phyloP scores from a whole-genome alignment of 2,797 vertebrate genomes.

The Chelon auratus region DNA sequence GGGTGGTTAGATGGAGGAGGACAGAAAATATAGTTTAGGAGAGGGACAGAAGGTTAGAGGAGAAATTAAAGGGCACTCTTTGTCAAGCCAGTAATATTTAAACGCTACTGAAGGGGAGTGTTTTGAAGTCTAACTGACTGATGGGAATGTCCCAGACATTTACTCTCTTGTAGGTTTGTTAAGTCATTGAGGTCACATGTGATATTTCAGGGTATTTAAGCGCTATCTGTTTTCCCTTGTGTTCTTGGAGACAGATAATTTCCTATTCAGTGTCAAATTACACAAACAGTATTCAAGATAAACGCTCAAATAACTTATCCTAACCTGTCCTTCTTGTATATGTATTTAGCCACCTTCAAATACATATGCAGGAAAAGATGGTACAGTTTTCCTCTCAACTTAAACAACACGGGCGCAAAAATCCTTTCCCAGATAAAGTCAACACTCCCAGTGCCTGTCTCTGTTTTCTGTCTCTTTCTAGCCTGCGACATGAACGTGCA shows the following conservation, averaged over 20 bases:
- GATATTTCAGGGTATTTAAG: too few species aligned
- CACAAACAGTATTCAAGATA: not conserved
- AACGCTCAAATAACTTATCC: constrained; percentile 1
- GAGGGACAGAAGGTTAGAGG: constrained; percentile 12
- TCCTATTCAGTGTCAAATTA: not conserved
- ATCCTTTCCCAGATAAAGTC: constrained; percentile 5
- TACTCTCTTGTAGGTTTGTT: too few species aligned
- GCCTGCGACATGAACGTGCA: constrained; percentile 99
- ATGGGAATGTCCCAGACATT: too few species aligned
- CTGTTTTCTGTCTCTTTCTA: constrained; percentile 66
- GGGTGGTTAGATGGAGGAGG: constrained; percentile 14
- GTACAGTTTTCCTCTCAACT: not conserved
- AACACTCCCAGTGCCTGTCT: constrained; percentile 8
- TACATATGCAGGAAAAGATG: not conserved
- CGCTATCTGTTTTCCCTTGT: constrained; percentile 11
- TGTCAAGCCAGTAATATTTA: not conserved
- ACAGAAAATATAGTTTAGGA: constrained; percentile 12
- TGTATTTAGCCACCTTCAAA: not conserved
- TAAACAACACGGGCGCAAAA: not conserved
- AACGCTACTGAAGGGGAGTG: too few species aligned
- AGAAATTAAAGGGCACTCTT: constrained; percentile 32
- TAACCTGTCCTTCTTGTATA: not conserved
- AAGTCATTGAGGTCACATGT: too few species aligned
- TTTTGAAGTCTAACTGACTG: too few species aligned
- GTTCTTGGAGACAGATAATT: constrained; percentile 8